Base-by-base conservation (phyloP, 2,113 vertebrate genomes). In the Seriola rivoliana region DNA sequence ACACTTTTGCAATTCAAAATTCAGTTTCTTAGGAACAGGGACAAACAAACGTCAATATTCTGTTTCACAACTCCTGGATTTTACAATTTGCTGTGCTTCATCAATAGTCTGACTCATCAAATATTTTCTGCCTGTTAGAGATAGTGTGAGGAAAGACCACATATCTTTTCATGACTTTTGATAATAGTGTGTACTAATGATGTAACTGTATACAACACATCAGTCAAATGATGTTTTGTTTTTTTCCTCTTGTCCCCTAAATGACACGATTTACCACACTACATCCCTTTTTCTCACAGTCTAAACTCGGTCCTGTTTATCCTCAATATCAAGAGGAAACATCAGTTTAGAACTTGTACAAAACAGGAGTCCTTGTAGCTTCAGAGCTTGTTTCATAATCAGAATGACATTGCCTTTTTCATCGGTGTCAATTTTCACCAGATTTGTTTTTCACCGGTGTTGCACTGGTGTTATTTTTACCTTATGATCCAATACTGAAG, bases 1-100 rank as follows among this genome's bases (percentile, higher is more conserved):
- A 68, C 32, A 29, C 38, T 21, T 57, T 68, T 38, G 38, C 42
- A 57, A 67, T 62, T 67, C 14, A 36, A 80, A 59, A 38, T 57
- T 82, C 66, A 65, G 42, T 29, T 75, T 70, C 38, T 17, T 4
- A n/a, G 9, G 8, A n/a, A 55, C 21, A 69, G 34, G 44, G 16
- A 50, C 9, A 16, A 50, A 54, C n/a, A 29, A 29, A 14, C 13
- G 12, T 38, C 14, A 17, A 55, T 36, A 54, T 62, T 54, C 50
- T 21, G 7, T n/a, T 73, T 46, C 42, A 17, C 19, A 19, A 52
- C 48, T 50, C 46, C 1, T 7, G 6, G 4, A 50, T 52, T 46
- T 46, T 46, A 46, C 44, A 46, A 16, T 6, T 52, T 52, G 48
- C 48, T 1, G 21, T 52, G 6, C 48, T 52, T 52, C 19, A 21